phyloP scores from a whole-genome alignment of 2,113 vertebrate species.

The Podiceps cristatus region DNA sequence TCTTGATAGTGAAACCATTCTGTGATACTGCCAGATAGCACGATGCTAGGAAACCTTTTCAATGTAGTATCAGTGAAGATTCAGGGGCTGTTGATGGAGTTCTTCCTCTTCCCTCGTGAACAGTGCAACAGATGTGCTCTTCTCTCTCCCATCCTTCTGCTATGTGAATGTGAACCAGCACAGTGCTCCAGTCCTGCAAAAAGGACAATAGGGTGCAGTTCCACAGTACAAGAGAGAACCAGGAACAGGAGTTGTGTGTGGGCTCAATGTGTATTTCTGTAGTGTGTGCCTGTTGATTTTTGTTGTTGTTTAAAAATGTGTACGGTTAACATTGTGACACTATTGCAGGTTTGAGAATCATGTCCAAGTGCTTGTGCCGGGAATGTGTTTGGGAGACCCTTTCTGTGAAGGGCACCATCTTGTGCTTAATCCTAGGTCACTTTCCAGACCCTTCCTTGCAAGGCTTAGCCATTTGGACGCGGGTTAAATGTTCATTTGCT shows the following conservation, averaged over 20 bases:
- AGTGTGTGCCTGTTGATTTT: too few relatives aligned
- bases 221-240: neutral
- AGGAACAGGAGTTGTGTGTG: neutral
- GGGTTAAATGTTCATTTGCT: neutral
- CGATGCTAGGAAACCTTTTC: neutral
- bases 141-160: neutral
- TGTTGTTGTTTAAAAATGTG: neutral
- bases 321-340: neutral
- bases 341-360: rapidly evolving
- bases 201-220: neutral
- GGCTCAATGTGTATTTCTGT: neutral
- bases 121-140: neutral
- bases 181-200: neutral
- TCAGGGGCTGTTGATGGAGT: neutral
- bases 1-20: neutral
- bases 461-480: neutral
- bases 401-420: rapidly evolving
- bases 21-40: neutral
- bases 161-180: rapidly evolving
- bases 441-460: neutral
- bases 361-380: neutral
- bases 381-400: neutral
- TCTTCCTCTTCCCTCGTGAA: neutral
- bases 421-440: neutral
- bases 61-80: neutral